phyloP scores from a whole-genome alignment of 2,797 vertebrate species.

The Gorsachius magnificus region DNA sequence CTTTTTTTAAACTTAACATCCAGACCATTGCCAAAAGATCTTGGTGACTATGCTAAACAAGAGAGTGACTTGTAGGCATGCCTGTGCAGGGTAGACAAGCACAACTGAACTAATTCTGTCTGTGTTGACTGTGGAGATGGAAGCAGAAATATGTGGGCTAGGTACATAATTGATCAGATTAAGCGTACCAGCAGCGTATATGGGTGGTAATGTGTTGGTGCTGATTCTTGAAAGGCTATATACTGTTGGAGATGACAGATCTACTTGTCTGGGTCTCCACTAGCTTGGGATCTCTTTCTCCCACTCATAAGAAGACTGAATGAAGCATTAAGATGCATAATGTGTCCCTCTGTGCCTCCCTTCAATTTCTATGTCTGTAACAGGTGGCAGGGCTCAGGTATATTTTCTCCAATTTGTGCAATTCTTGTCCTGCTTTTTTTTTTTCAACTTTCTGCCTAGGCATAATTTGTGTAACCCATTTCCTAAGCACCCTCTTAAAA shows the following conservation, averaged over 20 bases:
- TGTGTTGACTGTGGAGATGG: neutral
- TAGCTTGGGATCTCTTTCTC: neutral
- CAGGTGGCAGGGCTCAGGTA: neutral
- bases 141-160: neutral
- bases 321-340: neutral
- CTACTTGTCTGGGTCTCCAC: neutral
- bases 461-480: neutral
- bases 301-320: neutral
- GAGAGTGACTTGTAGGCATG: neutral
- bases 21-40: neutral
- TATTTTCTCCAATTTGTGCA: neutral
- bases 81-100: neutral
- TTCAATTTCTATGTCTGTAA: neutral
- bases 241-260: neutral
- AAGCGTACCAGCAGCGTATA: neutral
- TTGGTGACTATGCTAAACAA: neutral
- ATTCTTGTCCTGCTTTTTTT: neutral
- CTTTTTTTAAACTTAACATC: neutral
- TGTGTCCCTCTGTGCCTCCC: neutral
- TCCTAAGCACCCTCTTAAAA: neutral
- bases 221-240: neutral
- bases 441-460: neutral
- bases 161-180: neutral
- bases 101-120: neutral
- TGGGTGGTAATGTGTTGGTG: neutral